Conservation (phyloP, 2,888 invertebrate species). For the Tineola bisselliella region DNA sequence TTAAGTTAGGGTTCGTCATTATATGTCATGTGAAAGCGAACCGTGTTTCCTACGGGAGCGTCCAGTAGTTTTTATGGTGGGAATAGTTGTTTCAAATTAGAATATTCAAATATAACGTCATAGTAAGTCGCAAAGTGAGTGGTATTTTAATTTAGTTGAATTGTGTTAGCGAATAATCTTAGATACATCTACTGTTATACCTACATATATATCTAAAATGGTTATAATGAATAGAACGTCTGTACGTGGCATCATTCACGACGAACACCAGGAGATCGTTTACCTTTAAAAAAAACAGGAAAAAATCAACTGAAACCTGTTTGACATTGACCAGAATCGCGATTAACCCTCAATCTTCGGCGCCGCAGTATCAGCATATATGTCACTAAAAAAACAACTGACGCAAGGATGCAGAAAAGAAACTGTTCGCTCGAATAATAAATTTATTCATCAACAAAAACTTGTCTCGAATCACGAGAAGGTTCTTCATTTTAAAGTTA, state of each 20-base stretch:
- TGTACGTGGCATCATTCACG: not conserved
- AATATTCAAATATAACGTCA: too few relatives aligned
- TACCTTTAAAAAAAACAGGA: constrained; percentile 30
- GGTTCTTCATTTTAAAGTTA: not conserved
- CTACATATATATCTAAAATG: too few relatives aligned
- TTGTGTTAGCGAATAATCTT: too few relatives aligned
- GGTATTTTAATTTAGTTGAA: too few relatives aligned
- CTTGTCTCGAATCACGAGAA: not conserved
- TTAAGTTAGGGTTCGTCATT: too few relatives aligned
- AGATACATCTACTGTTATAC: too few relatives aligned
- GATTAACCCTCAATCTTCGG: constrained; percentile 30
- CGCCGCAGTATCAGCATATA: not conserved
- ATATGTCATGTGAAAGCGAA: too few relatives aligned
- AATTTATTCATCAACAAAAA: not conserved
- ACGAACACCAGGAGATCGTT: constrained; percentile 22
- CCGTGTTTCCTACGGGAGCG: too few relatives aligned
- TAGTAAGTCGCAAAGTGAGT: too few relatives aligned
- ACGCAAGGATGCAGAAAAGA: not conserved
- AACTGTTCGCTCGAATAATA: not conserved
- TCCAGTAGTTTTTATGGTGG: too few relatives aligned
- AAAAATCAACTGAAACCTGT: constrained; percentile 45
- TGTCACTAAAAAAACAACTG: constrained; percentile 10
- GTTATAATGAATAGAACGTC: not conserved
- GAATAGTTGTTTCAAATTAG: too few relatives aligned
- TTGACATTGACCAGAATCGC: constrained; percentile 47